Evolutionary conservation across 1,140 invertebrate species (phyloP).

Genomic region (Euglossa dilemma): DNA sequence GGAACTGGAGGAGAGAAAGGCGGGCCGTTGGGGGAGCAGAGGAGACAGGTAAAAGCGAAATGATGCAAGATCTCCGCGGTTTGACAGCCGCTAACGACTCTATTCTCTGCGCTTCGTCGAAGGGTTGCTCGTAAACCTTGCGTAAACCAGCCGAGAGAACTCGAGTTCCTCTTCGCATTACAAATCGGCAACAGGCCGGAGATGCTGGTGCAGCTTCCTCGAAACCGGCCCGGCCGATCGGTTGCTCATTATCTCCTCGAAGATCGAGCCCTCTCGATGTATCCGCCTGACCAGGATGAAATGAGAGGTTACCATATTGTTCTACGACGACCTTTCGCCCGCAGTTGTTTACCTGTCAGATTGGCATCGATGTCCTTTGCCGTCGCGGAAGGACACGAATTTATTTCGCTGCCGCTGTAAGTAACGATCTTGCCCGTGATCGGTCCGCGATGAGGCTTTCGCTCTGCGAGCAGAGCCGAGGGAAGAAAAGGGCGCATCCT

Average conservation of each 20-base stretch:
- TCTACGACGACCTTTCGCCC: constrained; percentile 29
- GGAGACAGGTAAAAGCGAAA: constrained; percentile 60
- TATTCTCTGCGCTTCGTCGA: constrained; percentile 64
- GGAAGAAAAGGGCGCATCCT: background rate
- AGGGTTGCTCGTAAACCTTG: constrained; percentile 70
- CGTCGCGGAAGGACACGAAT: constrained; percentile 60
- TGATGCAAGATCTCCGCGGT: constrained; percentile 54
- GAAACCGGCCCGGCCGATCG: constrained; percentile 30
- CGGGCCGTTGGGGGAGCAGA: constrained; percentile 21
- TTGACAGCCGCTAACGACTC: constrained; percentile 66
- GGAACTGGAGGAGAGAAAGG: constrained; percentile 7
- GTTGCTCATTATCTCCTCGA: constrained; percentile 56
- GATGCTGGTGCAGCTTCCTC: constrained; percentile 28
- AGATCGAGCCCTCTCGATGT: constrained; percentile 40
- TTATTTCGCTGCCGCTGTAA: constrained; percentile 61
- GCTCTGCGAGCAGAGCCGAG: background rate
- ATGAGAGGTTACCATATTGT: constrained; percentile 67
- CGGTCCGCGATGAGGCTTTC: background rate
- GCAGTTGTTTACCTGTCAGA: constrained; percentile 36
- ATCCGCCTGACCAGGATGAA: constrained; percentile 57
- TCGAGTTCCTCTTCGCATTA: constrained; percentile 27
- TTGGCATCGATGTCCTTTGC: constrained; percentile 66
- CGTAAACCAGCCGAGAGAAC: background rate
- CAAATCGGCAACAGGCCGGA: constrained; percentile 37
- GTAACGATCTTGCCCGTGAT: constrained; percentile 29